Conservation (phyloP, 1,140 invertebrate genomes). For the Coboldia fuscipes region DNA sequence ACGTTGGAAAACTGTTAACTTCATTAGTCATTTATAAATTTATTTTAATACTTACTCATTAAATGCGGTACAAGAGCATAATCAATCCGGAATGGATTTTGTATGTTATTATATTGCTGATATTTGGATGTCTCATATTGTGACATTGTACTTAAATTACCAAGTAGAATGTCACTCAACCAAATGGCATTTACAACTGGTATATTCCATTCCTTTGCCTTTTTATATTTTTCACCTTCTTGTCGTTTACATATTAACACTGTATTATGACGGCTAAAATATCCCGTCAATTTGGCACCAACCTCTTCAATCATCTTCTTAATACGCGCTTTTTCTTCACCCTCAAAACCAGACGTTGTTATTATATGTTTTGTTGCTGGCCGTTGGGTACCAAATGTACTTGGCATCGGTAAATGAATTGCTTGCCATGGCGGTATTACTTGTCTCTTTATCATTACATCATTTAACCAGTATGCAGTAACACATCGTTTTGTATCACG, state of each 20-base stretch:
- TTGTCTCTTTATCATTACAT: conserved; percentile 63
- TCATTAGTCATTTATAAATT: background rate
- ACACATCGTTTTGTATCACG: conserved; percentile 63
- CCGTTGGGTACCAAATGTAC: conserved; percentile 43
- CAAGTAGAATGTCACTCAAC: conserved; percentile 83
- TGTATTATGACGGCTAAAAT: conserved; percentile 52
- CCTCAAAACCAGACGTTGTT: conserved; percentile 66
- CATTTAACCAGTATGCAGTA: conserved; percentile 85
- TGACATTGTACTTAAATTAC: conserved; percentile 60
- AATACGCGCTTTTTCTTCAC: conserved; percentile 57
- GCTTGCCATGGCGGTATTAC: conserved; percentile 79
- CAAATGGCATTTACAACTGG: conserved; percentile 82
- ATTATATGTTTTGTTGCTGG: conserved; percentile 49
- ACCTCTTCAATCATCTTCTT: conserved; percentile 63
- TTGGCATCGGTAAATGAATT: conserved; percentile 72
- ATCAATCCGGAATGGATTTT: conserved; percentile 68
- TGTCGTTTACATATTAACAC: conserved; percentile 50
- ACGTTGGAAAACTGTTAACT: background rate
- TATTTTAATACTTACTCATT: conserved; percentile 48
- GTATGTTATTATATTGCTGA: conserved; percentile 57
- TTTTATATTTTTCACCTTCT: conserved; percentile 70
- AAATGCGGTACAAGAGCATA: conserved; percentile 65
- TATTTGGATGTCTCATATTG: conserved; percentile 68
- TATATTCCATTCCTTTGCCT: conserved; percentile 72
- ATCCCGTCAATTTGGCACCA: conserved; percentile 61